Conservation (phyloP, 2,888 invertebrate species). For the Drosophila pegasa region DNA sequence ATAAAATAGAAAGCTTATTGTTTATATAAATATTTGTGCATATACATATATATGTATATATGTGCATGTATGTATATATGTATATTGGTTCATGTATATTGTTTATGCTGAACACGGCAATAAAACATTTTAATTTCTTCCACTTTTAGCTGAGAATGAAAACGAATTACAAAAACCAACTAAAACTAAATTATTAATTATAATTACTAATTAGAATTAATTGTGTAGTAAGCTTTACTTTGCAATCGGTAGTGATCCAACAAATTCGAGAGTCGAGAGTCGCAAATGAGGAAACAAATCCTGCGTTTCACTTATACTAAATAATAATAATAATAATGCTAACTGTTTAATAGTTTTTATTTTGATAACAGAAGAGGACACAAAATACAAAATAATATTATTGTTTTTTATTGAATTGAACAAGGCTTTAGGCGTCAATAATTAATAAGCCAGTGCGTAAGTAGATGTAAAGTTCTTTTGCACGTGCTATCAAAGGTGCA, state of each 20-base stretch:
- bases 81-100: constrained; percentile 17
- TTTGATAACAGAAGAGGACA: constrained; percentile 29
- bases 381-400: constrained; percentile 15
- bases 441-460: constrained; percentile 47
- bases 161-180: constrained; percentile 12
- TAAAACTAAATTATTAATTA: constrained; percentile 28
- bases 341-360: constrained; percentile 44
- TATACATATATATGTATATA: neutral
- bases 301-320: constrained; percentile 22
- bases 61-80: neutral
- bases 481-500: constrained; percentile 39
- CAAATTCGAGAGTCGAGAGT: constrained; percentile 30
- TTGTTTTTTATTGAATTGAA: constrained; percentile 34
- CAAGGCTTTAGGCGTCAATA: constrained; percentile 45
- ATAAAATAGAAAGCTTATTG: constrained; percentile 24
- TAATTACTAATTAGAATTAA: constrained; percentile 43
- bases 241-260: constrained; percentile 72
- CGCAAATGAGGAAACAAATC: constrained; percentile 28
- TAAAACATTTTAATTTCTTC: constrained; percentile 2
- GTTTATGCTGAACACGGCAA: constrained; percentile 1
- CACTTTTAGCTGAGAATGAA: constrained; percentile 14
- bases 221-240: constrained; percentile 74
- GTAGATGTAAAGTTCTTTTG: constrained; percentile 54
- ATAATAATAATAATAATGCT: constrained; percentile 13
- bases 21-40: constrained; percentile 15